A percentile compares a stretch with the other conserved stretches of the same genome.
These are phyloP conservation scores for Thunnus maccoyii DNA, from an alignment of 2,113 vertebrate species.

Conservation along the genomic window DNA sequence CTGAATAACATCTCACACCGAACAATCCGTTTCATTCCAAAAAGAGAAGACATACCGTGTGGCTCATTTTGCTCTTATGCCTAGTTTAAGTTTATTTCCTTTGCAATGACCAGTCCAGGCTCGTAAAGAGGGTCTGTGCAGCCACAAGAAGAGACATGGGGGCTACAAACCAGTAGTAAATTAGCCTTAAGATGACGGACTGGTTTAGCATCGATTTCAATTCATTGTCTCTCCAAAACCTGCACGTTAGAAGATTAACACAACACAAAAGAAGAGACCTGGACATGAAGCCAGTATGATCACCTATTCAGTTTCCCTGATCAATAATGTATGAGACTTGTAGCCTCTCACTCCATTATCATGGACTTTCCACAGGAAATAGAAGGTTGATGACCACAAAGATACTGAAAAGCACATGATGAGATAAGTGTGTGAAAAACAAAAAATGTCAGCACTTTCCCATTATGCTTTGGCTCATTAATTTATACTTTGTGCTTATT, in stretches of 20 bases:
- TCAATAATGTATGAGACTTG: conserved; percentile 64
- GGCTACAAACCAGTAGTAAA: conserved; percentile 4
- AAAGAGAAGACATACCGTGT: conserved; percentile 9
- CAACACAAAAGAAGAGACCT: conserved; percentile 30
- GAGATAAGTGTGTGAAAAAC: conserved; percentile 23
- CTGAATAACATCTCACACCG: conserved; percentile 48
- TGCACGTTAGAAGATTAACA: conserved; percentile 31
- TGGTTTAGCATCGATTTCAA: background rate
- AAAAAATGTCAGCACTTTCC: conserved; percentile 24
- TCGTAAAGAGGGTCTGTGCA: conserved; percentile 1
- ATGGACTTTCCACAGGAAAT: conserved; percentile 44
- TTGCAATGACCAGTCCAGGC: conserved; percentile 3
- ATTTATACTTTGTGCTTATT: conserved; percentile 23
- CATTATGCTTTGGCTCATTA: conserved; percentile 26
- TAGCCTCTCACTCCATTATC: conserved; percentile 57
- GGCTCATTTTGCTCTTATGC: conserved; percentile 12
- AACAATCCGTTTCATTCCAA: conserved; percentile 29
- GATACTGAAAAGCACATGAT: conserved; percentile 17
- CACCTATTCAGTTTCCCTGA: conserved; percentile 61
- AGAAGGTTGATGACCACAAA: conserved; percentile 33
- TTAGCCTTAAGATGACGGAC: background rate
- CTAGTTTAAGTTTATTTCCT: background rate
- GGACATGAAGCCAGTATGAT: conserved; percentile 44
- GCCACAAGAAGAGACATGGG: background rate
- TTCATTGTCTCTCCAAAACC: conserved; percentile 19